These are phyloP conservation scores for Phenganax subtilis DNA, from an alignment of 92 coral and sea anemone genomes.

Conservation along the genomic window DNA sequence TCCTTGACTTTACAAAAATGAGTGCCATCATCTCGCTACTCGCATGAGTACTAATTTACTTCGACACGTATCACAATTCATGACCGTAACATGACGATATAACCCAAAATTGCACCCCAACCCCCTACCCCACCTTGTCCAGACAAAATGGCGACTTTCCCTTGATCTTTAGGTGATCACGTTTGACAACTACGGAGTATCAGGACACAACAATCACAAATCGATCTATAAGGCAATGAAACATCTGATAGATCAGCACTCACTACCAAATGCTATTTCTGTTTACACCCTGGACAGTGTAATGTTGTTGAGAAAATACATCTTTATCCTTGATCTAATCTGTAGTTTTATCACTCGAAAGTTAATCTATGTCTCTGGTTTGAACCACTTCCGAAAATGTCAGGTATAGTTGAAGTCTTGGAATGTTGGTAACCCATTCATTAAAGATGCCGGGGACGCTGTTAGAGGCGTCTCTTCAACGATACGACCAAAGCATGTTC, in stretches of 20 bases:
- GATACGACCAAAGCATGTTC: background rate
- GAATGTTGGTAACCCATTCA: background rate
- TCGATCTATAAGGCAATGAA: slow-evolving; percentile 64
- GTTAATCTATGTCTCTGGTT: slow-evolving; percentile 53
- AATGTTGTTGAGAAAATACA: slow-evolving; percentile 67
- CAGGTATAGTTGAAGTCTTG: slow-evolving; percentile 45
- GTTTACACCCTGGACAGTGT: slow-evolving; percentile 67
- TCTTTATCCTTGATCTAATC: slow-evolving; percentile 66
- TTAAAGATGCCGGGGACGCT: background rate
- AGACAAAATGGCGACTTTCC: background rate
- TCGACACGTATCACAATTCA: no score
- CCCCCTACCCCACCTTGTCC: background rate
- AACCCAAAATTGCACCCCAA: background rate
- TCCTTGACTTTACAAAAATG: no score
- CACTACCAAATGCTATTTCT: slow-evolving; percentile 41
- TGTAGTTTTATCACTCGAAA: slow-evolving; percentile 63
- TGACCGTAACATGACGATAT: no score
- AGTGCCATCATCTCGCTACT: no score
- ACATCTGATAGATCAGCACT: slow-evolving; percentile 47
- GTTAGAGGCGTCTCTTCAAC: background rate
- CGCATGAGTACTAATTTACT: no score
- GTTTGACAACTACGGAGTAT: slow-evolving; percentile 85
- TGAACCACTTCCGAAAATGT: slow-evolving; percentile 43
- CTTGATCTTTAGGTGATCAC: slow-evolving; percentile 61
- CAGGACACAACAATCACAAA: slow-evolving; percentile 86